Percentiles rank a stretch among this genome's conserved stretches.
phyloP scores from a whole-genome alignment of 2,888 invertebrate genomes.

The Amiota mariae region DNA sequence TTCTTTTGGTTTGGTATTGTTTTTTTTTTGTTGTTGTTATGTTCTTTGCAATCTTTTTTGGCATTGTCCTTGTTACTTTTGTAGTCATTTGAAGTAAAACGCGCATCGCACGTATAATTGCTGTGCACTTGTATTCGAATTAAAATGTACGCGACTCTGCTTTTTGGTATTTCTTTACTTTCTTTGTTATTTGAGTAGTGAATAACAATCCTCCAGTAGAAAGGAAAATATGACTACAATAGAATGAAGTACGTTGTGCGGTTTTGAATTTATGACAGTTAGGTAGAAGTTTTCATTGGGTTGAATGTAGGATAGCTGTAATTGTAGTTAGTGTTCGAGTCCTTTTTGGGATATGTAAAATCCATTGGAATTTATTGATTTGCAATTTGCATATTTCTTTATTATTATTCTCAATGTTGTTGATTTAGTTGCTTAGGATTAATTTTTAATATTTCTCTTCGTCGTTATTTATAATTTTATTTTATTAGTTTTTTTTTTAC shows the following conservation, averaged over 20 bases:
- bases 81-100: slow-evolving; percentile 19
- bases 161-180: neutral
- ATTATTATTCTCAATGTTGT: no score
- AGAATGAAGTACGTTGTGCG: neutral
- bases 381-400: no score
- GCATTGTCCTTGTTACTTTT: slow-evolving; percentile 21
- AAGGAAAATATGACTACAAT: no score
- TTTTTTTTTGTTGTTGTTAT: neutral
- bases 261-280: slow-evolving; percentile 66
- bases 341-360: no score
- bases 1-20: neutral
- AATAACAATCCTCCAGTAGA: neutral
- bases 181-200: neutral
- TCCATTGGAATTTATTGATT: no score
- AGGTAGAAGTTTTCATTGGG: slow-evolving; percentile 60
- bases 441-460: neutral
- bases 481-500: neutral
- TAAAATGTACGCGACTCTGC: slow-evolving; percentile 16
- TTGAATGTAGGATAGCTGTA: no score
- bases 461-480: neutral
- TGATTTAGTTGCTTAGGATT: no score
- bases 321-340: no score
- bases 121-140: slow-evolving; percentile 23
- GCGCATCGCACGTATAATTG: slow-evolving; percentile 27
- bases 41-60: slow-evolving; percentile 2